phyloP scores from a whole-genome alignment of 2,113 vertebrate species.

The Atlantisia rogersi region DNA sequence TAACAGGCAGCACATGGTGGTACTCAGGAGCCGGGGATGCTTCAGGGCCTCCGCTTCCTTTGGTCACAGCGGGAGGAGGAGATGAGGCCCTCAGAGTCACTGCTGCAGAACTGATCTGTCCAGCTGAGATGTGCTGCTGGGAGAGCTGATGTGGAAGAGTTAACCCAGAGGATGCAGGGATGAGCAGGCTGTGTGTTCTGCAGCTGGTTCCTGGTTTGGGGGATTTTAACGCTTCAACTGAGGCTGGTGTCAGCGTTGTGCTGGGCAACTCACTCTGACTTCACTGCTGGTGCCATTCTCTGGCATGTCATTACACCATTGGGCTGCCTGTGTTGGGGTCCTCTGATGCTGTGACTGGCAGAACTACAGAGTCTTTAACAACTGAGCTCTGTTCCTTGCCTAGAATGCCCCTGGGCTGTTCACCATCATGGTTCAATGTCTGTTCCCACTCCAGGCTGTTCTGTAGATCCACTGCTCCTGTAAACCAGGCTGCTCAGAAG shows the following conservation, averaged over 20 bases:
- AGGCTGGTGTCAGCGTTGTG: not conserved
- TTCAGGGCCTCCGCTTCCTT: not conserved
- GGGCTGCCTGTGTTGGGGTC: not conserved
- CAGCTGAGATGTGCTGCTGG: not conserved
- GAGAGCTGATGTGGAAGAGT: not conserved
- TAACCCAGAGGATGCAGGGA: accelerated
- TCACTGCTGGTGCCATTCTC: not conserved
- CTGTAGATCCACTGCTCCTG: not conserved
- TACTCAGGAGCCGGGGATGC: not conserved
- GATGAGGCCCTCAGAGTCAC: accelerated
- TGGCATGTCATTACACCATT: accelerated
- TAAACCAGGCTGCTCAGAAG: not conserved
- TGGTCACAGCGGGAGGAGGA: accelerated
- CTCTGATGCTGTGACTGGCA: not conserved
- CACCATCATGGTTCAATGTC: accelerated
- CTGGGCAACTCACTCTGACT: not conserved
- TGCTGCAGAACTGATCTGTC: accelerated
- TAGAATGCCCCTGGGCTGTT: not conserved
- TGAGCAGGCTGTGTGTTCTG: too few species aligned
- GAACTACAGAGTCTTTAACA: not conserved
- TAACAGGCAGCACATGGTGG: not conserved
- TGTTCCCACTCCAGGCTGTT: not conserved
- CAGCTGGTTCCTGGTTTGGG: not conserved
- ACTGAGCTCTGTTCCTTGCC: not conserved
- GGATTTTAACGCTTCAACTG: accelerated